A percentile compares a stretch with the other conserved stretches of the same genome.
Conservation (phyloP, 1,140 invertebrate genomes). For the Globodera ellingtonae region DNA sequence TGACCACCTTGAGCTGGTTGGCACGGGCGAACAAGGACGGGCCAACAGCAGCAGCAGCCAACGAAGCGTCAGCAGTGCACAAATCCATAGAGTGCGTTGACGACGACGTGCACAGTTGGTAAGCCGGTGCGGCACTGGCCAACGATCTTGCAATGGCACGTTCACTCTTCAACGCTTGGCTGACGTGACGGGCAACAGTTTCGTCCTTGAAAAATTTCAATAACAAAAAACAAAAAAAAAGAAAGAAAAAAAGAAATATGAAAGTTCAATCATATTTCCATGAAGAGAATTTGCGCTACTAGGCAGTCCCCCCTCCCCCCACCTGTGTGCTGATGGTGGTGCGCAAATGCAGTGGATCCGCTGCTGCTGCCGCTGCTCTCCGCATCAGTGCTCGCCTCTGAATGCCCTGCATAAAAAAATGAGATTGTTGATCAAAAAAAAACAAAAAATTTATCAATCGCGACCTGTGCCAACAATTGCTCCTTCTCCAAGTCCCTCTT, state of each 20-base stretch:
- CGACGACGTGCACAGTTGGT: no score
- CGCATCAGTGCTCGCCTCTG: slow-evolving; percentile 29
- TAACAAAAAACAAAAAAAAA: no score
- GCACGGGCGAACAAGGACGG: background rate
- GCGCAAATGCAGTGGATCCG: slow-evolving; percentile 5
- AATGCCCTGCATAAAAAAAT: slow-evolving; percentile 14
- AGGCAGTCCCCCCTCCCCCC: background rate
- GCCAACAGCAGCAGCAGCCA: background rate
- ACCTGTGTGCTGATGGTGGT: slow-evolving; percentile 34
- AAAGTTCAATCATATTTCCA: no score
- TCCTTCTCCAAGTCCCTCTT: slow-evolving; percentile 26
- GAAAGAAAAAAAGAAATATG: no score
- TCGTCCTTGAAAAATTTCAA: slow-evolving; percentile 28
- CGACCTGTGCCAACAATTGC: slow-evolving; percentile 6
- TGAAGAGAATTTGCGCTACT: background rate
- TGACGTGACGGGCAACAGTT: slow-evolving; percentile 23
- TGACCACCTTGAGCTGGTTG: slow-evolving; percentile 10
- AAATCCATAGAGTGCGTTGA: no score
- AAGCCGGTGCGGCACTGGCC: background rate
- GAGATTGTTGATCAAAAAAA: background rate
- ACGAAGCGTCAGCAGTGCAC: background rate
- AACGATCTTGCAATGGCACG: slow-evolving; percentile 22
- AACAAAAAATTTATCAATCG: background rate
- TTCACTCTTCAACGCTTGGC: slow-evolving; percentile 32
- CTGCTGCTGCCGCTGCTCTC: slow-evolving; percentile 4